Percentiles rank a stretch among this genome's conserved stretches.
These are phyloP conservation scores for Phymorhynchus buccinoides DNA, from an alignment of 1,140 invertebrate genomes.

Conservation along the genomic window DNA sequence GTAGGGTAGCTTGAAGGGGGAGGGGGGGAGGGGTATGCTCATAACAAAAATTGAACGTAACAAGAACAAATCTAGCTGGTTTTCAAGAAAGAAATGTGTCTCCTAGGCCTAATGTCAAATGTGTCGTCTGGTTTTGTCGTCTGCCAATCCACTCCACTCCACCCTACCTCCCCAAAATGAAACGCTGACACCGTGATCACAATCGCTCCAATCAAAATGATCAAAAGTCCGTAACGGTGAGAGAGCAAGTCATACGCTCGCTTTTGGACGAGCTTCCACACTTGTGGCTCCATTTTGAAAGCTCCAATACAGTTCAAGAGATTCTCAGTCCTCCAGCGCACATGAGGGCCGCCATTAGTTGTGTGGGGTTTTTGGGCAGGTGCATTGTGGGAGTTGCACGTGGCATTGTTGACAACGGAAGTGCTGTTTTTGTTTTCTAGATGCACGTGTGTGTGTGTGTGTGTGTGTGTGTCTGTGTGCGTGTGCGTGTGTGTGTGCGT, in stretches of 20 bases:
- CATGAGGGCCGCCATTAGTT: conserved; percentile 29
- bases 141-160: not conserved
- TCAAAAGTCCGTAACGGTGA: conserved; percentile 68
- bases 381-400: conserved; percentile 38
- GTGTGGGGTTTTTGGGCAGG: not conserved
- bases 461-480: no score
- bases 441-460: no score
- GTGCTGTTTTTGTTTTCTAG: not conserved
- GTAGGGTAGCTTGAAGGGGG: no score
- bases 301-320: not conserved
- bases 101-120: no score
- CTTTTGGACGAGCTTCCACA: conserved; percentile 71
- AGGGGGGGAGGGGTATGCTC: no score
- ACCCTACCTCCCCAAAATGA: conserved; percentile 73
- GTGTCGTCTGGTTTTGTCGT: no score
- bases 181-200: conserved; percentile 66
- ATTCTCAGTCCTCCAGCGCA: not conserved
- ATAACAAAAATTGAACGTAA: no score
- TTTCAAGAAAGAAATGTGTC: no score
- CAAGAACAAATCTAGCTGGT: no score
- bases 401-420: conserved; percentile 52
- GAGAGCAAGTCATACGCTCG: conserved; percentile 71
- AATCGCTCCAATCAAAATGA: conserved; percentile 63
- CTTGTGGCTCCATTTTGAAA: conserved; percentile 42
- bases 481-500: no score